These are phyloP conservation scores for Papilio polyxenes DNA, from an alignment of 1,140 invertebrate genomes.

Conservation along the genomic window DNA sequence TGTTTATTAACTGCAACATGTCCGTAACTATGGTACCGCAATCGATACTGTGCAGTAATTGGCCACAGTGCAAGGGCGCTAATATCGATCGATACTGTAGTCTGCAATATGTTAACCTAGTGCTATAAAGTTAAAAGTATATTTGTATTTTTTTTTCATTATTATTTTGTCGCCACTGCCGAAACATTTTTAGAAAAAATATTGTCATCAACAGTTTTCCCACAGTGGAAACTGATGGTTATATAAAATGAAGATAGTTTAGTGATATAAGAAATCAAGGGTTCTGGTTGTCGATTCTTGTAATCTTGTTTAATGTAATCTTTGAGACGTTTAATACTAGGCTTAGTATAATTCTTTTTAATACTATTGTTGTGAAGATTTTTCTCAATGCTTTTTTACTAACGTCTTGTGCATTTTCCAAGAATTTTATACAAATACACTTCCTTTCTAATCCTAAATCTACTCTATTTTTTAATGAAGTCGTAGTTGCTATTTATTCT, in stretches of 20 bases:
- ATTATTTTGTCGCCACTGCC: neutral
- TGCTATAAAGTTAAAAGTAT: neutral
- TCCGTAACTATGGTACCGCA: slow-evolving; percentile 4
- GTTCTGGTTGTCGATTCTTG: neutral
- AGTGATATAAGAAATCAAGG: neutral
- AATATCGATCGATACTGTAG: slow-evolving; percentile 10
- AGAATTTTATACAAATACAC: neutral
- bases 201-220: neutral
- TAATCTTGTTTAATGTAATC: slow-evolving; percentile 14
- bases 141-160: neutral
- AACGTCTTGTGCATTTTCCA: neutral
- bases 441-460: neutral
- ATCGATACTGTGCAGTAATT: slow-evolving; percentile 12
- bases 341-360: neutral
- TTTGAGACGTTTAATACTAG: neutral
- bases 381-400: neutral
- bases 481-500: neutral
- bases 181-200: neutral
- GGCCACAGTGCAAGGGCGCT: neutral
- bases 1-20: neutral
- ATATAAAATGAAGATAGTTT: neutral
- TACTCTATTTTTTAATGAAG: neutral
- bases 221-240: neutral
- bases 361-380: neutral
- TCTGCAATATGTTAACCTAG: slow-evolving; percentile 22